Percentiles rank a stretch among this genome's conserved stretches.
Evolutionary conservation across 2,797 vertebrate species (phyloP).

Genomic region (Parotocinclus haroldoi): DNA sequence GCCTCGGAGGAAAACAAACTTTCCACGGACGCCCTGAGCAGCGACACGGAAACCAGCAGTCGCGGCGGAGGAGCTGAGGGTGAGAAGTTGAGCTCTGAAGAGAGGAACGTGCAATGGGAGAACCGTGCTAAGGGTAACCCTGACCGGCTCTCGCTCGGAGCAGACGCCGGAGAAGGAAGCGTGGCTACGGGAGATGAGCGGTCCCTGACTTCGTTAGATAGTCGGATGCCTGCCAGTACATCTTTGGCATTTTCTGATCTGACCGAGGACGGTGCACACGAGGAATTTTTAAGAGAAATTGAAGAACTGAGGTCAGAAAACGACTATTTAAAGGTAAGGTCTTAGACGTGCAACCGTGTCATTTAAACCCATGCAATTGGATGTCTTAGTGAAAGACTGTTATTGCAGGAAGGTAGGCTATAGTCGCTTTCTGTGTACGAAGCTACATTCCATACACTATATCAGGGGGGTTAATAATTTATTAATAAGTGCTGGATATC

Average conservation of each 20-base stretch:
- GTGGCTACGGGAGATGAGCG: slow-evolving; percentile 77
- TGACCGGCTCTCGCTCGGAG: slow-evolving; percentile 57
- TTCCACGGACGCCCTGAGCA: slow-evolving; percentile 80
- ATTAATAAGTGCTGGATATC: too few relatives aligned
- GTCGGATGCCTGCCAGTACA: slow-evolving; percentile 86
- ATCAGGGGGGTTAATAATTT: too few relatives aligned
- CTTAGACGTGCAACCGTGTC: too few relatives aligned
- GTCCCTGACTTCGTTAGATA: slow-evolving; percentile 83
- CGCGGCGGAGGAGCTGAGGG: slow-evolving; percentile 55
- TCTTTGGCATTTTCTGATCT: slow-evolving; percentile 96
- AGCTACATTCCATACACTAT: too few relatives aligned
- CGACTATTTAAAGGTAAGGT: slow-evolving; percentile 91
- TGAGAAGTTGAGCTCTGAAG: slow-evolving; percentile 57
- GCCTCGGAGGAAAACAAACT: slow-evolving; percentile 78
- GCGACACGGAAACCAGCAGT: slow-evolving; percentile 79
- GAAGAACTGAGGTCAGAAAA: slow-evolving; percentile 96
- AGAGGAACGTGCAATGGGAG: slow-evolving; percentile 49
- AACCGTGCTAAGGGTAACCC: slow-evolving; percentile 47
- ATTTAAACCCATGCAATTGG: too few relatives aligned
- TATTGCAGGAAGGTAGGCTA: too few relatives aligned
- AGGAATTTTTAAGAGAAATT: slow-evolving; percentile 86
- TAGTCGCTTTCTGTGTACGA: too few relatives aligned
- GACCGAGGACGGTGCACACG: slow-evolving; percentile 87
- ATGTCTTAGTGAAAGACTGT: too few relatives aligned
- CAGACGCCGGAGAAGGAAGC: slow-evolving; percentile 66